Conservation (phyloP, 2,888 invertebrate species). For the Abrostola triplasia region DNA sequence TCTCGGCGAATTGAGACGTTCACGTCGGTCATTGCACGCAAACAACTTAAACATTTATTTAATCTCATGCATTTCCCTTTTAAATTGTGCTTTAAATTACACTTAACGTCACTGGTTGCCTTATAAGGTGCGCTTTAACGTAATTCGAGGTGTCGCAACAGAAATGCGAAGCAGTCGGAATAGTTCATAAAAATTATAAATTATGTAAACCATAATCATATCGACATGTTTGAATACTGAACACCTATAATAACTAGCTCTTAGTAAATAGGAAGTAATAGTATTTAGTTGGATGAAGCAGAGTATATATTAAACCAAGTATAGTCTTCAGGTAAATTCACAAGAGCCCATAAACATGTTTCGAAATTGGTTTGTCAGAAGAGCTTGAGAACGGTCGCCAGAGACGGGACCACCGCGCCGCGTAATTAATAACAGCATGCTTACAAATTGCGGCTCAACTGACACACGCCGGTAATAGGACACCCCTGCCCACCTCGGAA, state of each 20-base stretch:
- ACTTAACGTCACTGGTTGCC: conserved; percentile 48
- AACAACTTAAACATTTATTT: conserved; percentile 69
- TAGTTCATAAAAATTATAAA: conserved; percentile 34
- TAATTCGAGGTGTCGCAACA: conserved; percentile 55
- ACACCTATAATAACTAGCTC: neutral
- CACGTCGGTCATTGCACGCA: conserved; percentile 60
- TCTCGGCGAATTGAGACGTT: conserved; percentile 74
- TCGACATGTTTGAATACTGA: conserved; percentile 7
- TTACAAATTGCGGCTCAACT: conserved; percentile 71
- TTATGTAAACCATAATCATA: conserved; percentile 16
- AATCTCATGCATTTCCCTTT: conserved; percentile 68
- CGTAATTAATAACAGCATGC: conserved; percentile 74
- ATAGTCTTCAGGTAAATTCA: conserved; percentile 31
- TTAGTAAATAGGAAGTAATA: too few species aligned
- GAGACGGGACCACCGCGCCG: conserved; percentile 65
- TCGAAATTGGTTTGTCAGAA: conserved; percentile 69
- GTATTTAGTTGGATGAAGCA: neutral
- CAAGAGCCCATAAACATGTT: conserved; percentile 52
- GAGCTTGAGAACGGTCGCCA: conserved; percentile 46
- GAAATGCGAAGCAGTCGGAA: conserved; percentile 47
- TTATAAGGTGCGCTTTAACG: conserved; percentile 51
- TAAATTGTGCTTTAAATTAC: conserved; percentile 69
- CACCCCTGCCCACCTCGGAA: conserved; percentile 58
- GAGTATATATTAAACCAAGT: neutral
- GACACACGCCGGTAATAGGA: conserved; percentile 59